Evolutionary conservation across 2,113 vertebrate genomes (phyloP).

Genomic region (Rousettus leschenaultii): DNA sequence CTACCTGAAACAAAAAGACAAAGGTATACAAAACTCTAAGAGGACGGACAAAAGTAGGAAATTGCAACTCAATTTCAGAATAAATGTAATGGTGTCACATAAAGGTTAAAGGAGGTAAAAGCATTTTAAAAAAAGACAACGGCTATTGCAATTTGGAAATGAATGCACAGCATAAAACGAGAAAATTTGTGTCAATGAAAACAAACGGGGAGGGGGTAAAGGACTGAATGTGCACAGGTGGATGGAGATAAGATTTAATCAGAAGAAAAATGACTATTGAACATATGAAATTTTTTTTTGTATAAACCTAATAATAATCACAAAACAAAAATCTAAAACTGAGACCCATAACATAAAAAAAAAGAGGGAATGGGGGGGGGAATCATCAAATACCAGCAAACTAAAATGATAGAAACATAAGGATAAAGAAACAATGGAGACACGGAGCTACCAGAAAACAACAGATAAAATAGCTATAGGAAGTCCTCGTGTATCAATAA

Average conservation of each 20-base stretch:
- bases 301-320: not conserved
- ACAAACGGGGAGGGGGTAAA: too few relatives aligned
- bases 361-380: not conserved
- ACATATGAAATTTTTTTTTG: not conserved
- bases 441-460: not conserved
- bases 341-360: not conserved
- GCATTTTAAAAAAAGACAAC: not conserved
- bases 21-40: not conserved
- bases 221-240: not conserved
- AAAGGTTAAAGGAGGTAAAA: not conserved
- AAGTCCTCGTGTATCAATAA: not conserved
- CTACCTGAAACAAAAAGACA: not conserved
- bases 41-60: not conserved
- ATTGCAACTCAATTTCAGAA: not conserved
- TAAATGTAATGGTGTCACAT: not conserved
- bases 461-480: not conserved
- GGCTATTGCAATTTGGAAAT: not conserved
- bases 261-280: not conserved
- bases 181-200: not conserved
- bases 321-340: not conserved
- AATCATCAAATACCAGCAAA: not conserved
- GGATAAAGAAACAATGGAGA: not conserved
- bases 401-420: too few relatives aligned
- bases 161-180: not conserved
- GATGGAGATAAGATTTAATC: not conserved